phyloP scores from a whole-genome alignment of 2,888 invertebrate genomes.

The Aspidapion aeneum region DNA sequence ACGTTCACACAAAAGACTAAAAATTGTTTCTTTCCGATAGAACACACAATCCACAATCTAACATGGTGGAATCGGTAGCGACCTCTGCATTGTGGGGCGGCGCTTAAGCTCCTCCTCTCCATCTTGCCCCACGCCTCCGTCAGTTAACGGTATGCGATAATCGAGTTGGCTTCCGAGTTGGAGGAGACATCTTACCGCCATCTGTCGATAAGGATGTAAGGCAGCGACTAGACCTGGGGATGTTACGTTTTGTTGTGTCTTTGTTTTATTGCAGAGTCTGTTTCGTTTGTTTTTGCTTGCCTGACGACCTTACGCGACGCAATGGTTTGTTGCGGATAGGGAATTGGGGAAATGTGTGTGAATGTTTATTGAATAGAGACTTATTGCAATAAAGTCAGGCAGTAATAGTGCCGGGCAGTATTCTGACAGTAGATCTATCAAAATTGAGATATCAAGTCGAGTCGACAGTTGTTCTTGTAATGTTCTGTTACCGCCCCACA shows the following conservation, averaged over 20 bases:
- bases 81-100: constrained; percentile 32
- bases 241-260: constrained; percentile 24
- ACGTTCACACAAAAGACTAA: constrained; percentile 6
- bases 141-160: constrained; percentile 18
- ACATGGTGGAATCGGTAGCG: constrained; percentile 24
- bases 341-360: constrained; percentile 15
- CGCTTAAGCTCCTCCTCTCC: constrained; percentile 39
- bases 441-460: no score
- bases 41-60: constrained; percentile 26
- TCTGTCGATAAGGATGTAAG: constrained; percentile 41
- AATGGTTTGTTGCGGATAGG: constrained; percentile 6
- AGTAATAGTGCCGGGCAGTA: no score
- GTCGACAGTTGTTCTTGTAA: no score
- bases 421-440: no score
- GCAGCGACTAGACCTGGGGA: constrained; percentile 17
- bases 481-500: no score
- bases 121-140: constrained; percentile 34
- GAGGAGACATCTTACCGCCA: constrained; percentile 41
- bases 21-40: constrained; percentile 24
- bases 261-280: constrained; percentile 41
- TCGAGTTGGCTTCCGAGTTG: constrained; percentile 36
- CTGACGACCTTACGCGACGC: constrained; percentile 40
- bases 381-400: no score
- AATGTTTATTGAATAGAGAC: no score
- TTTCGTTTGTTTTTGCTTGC: constrained; percentile 42